These are phyloP conservation scores for Chaetorhynchus papuensis DNA, from an alignment of 2,113 vertebrate genomes.

Conservation along the genomic window DNA sequence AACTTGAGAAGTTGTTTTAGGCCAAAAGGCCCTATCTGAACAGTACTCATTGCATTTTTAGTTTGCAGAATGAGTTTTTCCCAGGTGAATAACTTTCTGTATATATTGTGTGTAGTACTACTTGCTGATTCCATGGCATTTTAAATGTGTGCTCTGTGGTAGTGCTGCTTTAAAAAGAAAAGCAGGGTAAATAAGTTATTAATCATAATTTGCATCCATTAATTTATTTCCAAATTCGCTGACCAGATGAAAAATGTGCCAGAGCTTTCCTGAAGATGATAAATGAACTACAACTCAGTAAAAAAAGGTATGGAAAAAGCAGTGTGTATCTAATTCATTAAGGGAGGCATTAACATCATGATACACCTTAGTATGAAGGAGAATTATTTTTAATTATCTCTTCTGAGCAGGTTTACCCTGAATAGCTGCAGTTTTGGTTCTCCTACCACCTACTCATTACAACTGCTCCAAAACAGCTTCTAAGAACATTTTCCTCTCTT, in stretches of 20 bases:
- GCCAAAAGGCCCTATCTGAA: not conserved
- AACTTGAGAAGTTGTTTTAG: not conserved
- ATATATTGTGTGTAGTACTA: not conserved
- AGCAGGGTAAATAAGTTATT: slow-evolving; percentile 13
- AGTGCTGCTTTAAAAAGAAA: not conserved
- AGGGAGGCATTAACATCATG: not conserved
- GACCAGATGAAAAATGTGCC: not conserved
- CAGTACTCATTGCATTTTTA: not conserved
- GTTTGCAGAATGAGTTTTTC: not conserved
- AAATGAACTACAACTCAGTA: not conserved
- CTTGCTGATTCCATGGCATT: not conserved
- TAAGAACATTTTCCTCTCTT: not conserved
- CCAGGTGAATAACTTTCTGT: not conserved
- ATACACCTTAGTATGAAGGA: not conserved
- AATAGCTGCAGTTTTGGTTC: not conserved
- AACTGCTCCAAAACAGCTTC: not conserved
- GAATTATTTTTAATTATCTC: not conserved
- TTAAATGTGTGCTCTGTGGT: not conserved
- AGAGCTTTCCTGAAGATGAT: not conserved
- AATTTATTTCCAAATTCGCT: not conserved
- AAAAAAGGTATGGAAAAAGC: not conserved
- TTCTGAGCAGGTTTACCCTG: not conserved
- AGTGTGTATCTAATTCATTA: not conserved
- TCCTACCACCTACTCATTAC: not conserved
- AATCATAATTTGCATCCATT: slow-evolving; percentile 7